Evolutionary conservation across 2,113 vertebrate genomes (phyloP).

Genomic region (Amazona guildingii): DNA sequence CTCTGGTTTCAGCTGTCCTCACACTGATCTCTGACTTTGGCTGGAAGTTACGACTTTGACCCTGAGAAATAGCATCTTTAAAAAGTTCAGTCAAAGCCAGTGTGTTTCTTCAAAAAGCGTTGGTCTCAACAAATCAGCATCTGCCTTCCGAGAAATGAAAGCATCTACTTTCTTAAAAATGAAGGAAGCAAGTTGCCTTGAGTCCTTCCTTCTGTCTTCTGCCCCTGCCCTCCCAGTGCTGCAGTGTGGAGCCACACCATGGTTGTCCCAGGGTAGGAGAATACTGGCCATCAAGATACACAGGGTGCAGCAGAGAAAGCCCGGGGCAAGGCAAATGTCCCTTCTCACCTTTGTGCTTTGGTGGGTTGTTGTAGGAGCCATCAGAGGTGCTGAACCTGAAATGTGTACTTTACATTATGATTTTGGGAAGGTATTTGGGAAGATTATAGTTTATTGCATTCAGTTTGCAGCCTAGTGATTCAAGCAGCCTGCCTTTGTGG

Average conservation of each 20-base stretch:
- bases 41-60: background rate
- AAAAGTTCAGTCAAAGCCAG: background rate
- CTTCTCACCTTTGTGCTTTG: background rate
- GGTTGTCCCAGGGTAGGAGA: background rate
- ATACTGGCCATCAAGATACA: too few relatives aligned
- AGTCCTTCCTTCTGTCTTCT: background rate
- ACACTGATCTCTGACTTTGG: background rate
- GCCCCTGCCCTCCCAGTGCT: background rate
- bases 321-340: background rate
- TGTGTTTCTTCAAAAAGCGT: background rate
- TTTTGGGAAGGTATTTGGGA: conserved; percentile 45
- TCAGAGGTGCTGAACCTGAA: background rate
- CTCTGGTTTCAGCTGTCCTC: background rate
- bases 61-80: background rate
- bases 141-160: background rate
- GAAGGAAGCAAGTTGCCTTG: background rate
- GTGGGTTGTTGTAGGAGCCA: background rate
- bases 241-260: accelerated
- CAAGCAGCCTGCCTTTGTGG: conserved; percentile 31
- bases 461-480: conserved; percentile 37
- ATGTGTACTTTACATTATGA: background rate
- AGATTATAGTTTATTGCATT: conserved; percentile 32
- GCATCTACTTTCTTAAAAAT: background rate
- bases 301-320: background rate
- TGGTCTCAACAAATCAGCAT: background rate